Conservation (phyloP, 1,140 invertebrate genomes). For the Homarus americanus region DNA sequence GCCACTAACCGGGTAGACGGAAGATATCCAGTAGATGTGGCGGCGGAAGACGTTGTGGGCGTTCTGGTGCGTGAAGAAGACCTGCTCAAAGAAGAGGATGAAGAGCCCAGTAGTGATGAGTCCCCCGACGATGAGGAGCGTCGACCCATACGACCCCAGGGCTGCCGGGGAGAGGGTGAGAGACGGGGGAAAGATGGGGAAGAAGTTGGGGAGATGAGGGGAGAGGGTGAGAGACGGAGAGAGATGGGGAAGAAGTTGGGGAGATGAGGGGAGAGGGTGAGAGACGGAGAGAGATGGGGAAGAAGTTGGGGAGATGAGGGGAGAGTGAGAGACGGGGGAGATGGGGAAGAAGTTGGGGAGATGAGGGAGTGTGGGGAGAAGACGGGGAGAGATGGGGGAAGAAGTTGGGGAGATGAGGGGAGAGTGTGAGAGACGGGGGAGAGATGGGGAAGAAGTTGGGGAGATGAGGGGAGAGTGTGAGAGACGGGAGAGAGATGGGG, state of each 20-base stretch:
- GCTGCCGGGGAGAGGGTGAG: background rate
- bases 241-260: background rate
- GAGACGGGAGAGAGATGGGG: no score
- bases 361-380: no score
- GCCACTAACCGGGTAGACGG: constrained; percentile 58
- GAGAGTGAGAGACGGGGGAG: no score
- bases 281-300: no score
- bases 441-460: no score
- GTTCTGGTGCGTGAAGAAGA: constrained; percentile 35
- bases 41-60: constrained; percentile 28
- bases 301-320: no score
- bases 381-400: no score
- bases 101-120: constrained; percentile 24
- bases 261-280: no score
- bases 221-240: background rate
- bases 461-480: no score
- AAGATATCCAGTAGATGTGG: constrained; percentile 59
- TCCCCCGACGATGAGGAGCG: constrained; percentile 13
- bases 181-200: background rate
- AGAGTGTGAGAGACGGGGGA: no score
- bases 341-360: no score
- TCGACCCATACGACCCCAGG: constrained; percentile 39
- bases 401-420: no score
- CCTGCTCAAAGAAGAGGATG: constrained; percentile 63
- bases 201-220: background rate